Evolutionary conservation across 1,140 invertebrate genomes (phyloP).

Genomic region (Antheraea pernyi): DNA sequence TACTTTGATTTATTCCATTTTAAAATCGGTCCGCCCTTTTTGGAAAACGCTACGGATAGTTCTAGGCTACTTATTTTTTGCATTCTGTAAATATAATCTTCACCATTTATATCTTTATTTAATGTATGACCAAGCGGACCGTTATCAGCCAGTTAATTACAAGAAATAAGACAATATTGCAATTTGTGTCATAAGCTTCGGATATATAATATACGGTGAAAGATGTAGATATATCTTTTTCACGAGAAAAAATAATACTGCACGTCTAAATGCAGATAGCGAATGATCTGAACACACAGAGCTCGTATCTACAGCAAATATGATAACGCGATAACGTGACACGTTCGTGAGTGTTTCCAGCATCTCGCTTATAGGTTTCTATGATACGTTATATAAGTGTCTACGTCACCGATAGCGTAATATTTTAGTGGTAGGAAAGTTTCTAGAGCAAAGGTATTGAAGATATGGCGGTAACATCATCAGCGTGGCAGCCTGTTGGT

Average conservation of each 20-base stretch:
- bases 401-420: background rate
- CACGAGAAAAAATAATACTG: background rate
- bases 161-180: too few species aligned
- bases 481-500: too few species aligned
- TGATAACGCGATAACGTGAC: background rate
- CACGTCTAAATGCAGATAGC: constrained; percentile 2
- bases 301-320: background rate
- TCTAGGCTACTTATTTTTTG: too few species aligned
- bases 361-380: background rate
- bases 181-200: too few species aligned
- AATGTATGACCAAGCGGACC: too few species aligned
- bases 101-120: too few species aligned
- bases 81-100: too few species aligned
- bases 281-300: background rate
- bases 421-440: background rate
- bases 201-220: background rate
- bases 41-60: too few species aligned
- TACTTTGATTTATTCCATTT: too few species aligned
- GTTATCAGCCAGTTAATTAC: too few species aligned
- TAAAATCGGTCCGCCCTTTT: too few species aligned
- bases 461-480: too few species aligned
- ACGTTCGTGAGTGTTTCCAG: background rate
- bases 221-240: background rate
- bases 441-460: background rate
- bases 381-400: background rate